phyloP scores from a whole-genome alignment of 2,888 invertebrate genomes.

The Morpho achilles region DNA sequence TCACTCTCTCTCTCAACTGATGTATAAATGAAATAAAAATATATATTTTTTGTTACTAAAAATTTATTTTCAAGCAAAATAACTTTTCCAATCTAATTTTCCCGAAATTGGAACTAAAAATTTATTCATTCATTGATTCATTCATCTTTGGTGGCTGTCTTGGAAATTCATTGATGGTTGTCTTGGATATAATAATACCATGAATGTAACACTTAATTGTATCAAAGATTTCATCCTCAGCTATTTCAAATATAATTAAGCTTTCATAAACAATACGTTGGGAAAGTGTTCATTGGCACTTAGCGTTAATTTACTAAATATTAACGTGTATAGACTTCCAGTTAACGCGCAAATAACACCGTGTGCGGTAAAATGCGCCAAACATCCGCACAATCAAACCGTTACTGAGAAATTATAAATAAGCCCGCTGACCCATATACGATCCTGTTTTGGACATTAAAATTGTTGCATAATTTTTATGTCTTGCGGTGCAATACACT shows the following conservation, averaged over 20 bases:
- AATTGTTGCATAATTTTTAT: slow-evolving; percentile 64
- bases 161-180: too few relatives aligned
- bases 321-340: slow-evolving; percentile 45
- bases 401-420: slow-evolving; percentile 68
- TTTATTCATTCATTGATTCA: too few relatives aligned
- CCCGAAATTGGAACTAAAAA: too few relatives aligned
- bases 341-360: slow-evolving; percentile 38
- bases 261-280: slow-evolving; percentile 17
- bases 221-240: too few relatives aligned
- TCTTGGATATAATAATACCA: too few relatives aligned
- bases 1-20: too few relatives aligned
- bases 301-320: slow-evolving; percentile 34
- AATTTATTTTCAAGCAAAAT: too few relatives aligned
- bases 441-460: slow-evolving; percentile 58
- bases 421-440: slow-evolving; percentile 64
- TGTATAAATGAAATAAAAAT: too few relatives aligned
- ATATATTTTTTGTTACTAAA: too few relatives aligned
- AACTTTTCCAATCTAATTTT: too few relatives aligned
- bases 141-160: too few relatives aligned
- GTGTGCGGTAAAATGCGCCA: slow-evolving; percentile 48
- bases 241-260: slow-evolving; percentile 1
- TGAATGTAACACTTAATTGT: too few relatives aligned
- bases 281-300: slow-evolving; percentile 27
- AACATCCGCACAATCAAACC: slow-evolving; percentile 65
- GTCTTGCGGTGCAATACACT: slow-evolving; percentile 42